Conservation (phyloP, 1,140 invertebrate genomes). For the Ridgeia piscesae region DNA sequence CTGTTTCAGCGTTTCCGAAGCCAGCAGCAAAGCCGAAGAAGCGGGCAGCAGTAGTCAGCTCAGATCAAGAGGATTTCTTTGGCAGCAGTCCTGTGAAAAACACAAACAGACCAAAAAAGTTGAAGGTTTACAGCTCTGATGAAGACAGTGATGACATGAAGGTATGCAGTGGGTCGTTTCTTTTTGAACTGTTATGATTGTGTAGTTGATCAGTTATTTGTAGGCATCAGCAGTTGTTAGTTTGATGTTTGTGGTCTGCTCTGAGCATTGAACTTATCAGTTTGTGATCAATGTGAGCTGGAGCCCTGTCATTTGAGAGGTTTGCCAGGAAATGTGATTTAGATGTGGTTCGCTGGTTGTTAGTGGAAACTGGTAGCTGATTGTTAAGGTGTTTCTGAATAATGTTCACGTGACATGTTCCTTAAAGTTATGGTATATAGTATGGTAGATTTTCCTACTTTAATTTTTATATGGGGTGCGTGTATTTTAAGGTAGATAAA, state of each 20-base stretch:
- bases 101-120: not conserved
- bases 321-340: not conserved
- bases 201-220: not conserved
- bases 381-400: no score
- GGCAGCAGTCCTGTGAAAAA: not conserved
- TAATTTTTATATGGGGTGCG: no score
- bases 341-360: not conserved
- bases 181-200: not conserved
- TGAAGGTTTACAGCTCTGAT: not conserved
- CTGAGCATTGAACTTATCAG: not conserved
- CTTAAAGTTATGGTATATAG: no score
- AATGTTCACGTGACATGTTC: no score
- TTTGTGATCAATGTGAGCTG: not conserved
- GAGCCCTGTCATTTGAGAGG: not conserved
- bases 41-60: not conserved
- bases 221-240: not conserved
- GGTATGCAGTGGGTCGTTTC: not conserved
- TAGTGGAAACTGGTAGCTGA: not conserved
- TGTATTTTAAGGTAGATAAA: no score
- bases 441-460: no score
- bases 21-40: not conserved
- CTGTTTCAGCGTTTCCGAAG: not conserved
- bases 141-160: not conserved
- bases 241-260: not conserved
- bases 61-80: not conserved